Evolutionary conservation across 2,113 vertebrate species (phyloP).

Genomic region (Columba janthina): DNA sequence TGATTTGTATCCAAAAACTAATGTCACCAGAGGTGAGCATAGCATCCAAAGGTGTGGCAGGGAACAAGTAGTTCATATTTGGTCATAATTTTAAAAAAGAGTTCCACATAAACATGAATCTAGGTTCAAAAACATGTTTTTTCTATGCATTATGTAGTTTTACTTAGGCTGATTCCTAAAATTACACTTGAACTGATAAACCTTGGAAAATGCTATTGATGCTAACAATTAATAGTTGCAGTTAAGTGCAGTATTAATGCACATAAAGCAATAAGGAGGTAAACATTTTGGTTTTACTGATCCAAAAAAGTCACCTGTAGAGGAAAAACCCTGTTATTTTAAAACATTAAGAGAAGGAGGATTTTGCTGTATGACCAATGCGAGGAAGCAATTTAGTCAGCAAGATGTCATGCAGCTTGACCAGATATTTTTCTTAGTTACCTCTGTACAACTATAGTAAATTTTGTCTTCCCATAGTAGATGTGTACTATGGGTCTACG

Average conservation of each 20-base stretch:
- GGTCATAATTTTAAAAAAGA: not conserved
- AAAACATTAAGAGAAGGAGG: not conserved
- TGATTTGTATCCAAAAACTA: not conserved
- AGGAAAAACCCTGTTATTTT: not conserved
- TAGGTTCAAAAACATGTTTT: not conserved
- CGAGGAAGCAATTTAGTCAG: not conserved
- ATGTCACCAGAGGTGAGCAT: not conserved
- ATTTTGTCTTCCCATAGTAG: not conserved
- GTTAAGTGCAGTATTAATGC: not conserved
- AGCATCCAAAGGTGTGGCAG: not conserved
- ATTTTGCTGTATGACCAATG: not conserved
- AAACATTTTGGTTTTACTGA: not conserved
- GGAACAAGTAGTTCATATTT: not conserved
- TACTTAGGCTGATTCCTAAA: not conserved
- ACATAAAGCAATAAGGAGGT: not conserved
- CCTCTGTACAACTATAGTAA: not conserved
- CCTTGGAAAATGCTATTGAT: not conserved
- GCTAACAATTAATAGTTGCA: not conserved
- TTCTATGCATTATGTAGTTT: not conserved
- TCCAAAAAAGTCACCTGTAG: not conserved
- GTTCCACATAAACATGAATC: not conserved
- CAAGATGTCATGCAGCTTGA: not conserved
- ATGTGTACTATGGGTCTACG: not conserved
- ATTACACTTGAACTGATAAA: not conserved
- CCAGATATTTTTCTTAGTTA: not conserved